These are phyloP conservation scores for Mallotus villosus DNA, from an alignment of 2,797 vertebrate species.

Conservation along the genomic window DNA sequence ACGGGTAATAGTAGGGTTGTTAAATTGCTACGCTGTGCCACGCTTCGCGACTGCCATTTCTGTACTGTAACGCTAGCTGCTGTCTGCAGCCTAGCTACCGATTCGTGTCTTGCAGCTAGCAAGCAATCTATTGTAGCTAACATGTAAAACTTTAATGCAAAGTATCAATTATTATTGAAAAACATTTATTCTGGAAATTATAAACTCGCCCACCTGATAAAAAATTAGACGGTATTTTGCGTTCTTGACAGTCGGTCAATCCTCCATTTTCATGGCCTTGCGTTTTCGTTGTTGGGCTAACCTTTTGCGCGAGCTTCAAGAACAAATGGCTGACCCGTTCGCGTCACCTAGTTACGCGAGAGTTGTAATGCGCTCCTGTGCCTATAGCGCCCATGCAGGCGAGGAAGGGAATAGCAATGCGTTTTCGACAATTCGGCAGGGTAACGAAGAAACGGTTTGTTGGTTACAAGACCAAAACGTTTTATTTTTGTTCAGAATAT, in stretches of 20 bases:
- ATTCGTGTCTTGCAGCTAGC: background rate
- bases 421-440: too few relatives aligned
- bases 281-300: constrained; percentile 51
- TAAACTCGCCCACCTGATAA: constrained; percentile 54
- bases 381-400: constrained; percentile 53
- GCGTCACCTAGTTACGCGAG: background rate
- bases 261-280: constrained; percentile 78
- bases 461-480: constrained; percentile 25
- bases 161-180: background rate
- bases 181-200: too few relatives aligned
- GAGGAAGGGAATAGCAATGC: constrained; percentile 47
- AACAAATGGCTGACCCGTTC: constrained; percentile 69
- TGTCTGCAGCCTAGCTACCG: too few relatives aligned
- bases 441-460: background rate
- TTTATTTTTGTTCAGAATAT: constrained; percentile 62
- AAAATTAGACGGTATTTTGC: constrained; percentile 51
- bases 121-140: background rate
- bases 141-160: too few relatives aligned
- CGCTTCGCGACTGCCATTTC: too few relatives aligned
- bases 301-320: background rate
- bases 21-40: too few relatives aligned
- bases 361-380: background rate
- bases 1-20: too few relatives aligned
- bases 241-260: constrained; percentile 60
- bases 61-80: too few relatives aligned